Evolutionary conservation across 2,888 invertebrate species (phyloP), one percentile per base, ranked within the genome.

Genomic region (Diloba caeruleocephala): DNA sequence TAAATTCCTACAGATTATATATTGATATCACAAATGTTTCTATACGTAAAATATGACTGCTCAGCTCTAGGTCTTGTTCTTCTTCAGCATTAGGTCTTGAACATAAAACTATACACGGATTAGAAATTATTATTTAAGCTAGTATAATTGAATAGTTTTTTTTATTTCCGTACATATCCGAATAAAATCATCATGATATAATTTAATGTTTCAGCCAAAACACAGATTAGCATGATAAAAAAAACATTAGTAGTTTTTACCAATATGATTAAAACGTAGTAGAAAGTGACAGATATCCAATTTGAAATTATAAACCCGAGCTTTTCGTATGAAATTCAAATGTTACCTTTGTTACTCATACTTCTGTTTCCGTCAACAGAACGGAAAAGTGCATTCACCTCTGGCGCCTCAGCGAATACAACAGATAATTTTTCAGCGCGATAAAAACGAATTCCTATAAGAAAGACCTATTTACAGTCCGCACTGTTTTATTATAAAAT

Each of bases 301-400:
- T 81, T 80, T 78, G 57, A 65, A 78, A 78, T 78, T 78, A 60
- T 72, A 78, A 83, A 75, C 46, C 28, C 7, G 26, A 65, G 65
- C 70, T 62, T 74, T 70, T 59, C 54, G 68, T 66, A 77, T 80
- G 79, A 82, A 84, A 79, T 89, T 86, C 78, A 84, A 82, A 88
- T 86, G 63, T 55, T 62, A 68, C 61, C 68, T 72, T 63, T 69
- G 71, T 74, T 66, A 67, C 66, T 61, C 63, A 69, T 62, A 69
- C 49, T 69, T 53, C 56, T 66, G 67, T 67, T 80, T 79, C 87
- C 88, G 87, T 84, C 84, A 88, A 87, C 85, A 88, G 53, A 63
- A 55, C 56, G 36, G 44, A 60, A 75, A 70, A 78, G 88, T 78
- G 54, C 85, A 71, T 81, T 85, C 77, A 89, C 85, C 89, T 79